Percentiles rank a stretch among this genome's conserved stretches.
These are phyloP conservation scores for Metellina segmentata DNA, from an alignment of 2,888 invertebrate species.

Conservation along the genomic window DNA sequence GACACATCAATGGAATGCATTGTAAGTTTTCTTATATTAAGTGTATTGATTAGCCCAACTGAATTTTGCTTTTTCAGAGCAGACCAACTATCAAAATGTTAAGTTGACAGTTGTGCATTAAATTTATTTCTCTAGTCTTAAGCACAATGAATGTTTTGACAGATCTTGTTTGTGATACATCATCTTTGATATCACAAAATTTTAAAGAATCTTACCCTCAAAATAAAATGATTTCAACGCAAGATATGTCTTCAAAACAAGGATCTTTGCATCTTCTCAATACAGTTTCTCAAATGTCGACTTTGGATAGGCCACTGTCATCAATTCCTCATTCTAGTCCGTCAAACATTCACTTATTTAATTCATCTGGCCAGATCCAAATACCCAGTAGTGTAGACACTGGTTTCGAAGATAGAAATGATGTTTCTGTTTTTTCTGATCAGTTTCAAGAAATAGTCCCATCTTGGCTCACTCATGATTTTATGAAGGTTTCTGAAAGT, in stretches of 20 bases:
- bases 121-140: slow-evolving; percentile 62
- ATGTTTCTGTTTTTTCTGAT: slow-evolving; percentile 70
- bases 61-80: not conserved
- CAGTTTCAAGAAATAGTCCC: slow-evolving; percentile 72
- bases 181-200: slow-evolving; percentile 61
- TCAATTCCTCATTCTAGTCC: slow-evolving; percentile 59
- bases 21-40: too few species aligned
- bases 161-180: slow-evolving; percentile 68
- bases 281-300: slow-evolving; percentile 53
- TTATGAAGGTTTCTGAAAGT: slow-evolving; percentile 66
- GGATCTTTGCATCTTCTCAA: slow-evolving; percentile 26
- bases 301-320: slow-evolving; percentile 51
- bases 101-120: slow-evolving; percentile 36
- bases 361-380: slow-evolving; percentile 60
- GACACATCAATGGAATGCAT: too few species aligned
- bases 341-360: slow-evolving; percentile 53
- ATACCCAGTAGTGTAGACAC: slow-evolving; percentile 41
- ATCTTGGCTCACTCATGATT: slow-evolving; percentile 73
- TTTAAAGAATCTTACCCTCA: slow-evolving; percentile 61
- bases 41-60: too few species aligned
- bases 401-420: slow-evolving; percentile 53
- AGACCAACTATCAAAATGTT: slow-evolving; percentile 33
- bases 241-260: slow-evolving; percentile 50
- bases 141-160: slow-evolving; percentile 73
- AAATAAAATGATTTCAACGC: slow-evolving; percentile 42